Percentiles rank a stretch among this genome's conserved stretches.
Evolutionary conservation across 2,113 vertebrate genomes (phyloP).

Genomic region (Numida meleagris): DNA sequence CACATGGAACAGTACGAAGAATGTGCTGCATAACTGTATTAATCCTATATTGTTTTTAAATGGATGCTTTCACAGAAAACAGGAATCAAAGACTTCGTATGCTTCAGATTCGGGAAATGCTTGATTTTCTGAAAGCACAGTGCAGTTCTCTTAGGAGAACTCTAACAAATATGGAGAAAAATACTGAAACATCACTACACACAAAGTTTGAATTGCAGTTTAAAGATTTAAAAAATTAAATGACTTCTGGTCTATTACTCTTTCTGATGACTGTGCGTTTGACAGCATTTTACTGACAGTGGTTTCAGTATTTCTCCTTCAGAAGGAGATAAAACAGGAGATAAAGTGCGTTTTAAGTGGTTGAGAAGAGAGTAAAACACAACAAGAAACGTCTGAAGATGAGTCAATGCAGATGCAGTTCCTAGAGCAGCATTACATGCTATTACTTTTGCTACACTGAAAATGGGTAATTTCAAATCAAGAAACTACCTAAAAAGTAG

Average conservation of each 20-base stretch:
- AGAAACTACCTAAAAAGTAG: background rate
- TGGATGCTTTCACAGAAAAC: slow-evolving; percentile 1
- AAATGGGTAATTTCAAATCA: background rate
- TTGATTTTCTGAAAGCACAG: background rate
- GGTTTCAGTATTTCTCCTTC: background rate
- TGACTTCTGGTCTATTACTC: background rate
- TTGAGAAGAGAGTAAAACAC: background rate
- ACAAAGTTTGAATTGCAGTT: background rate
- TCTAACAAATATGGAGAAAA: background rate
- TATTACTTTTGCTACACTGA: background rate
- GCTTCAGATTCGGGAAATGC: background rate
- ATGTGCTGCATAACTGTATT: background rate
- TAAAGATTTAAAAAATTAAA: background rate
- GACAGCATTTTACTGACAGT: background rate
- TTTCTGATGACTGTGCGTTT: background rate
- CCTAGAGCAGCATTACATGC: background rate
- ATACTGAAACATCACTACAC: background rate
- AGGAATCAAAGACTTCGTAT: background rate
- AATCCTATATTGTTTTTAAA: slow-evolving; percentile 1
- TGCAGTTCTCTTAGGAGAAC: background rate
- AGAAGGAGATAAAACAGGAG: background rate
- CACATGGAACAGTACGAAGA: background rate
- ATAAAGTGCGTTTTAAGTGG: background rate
- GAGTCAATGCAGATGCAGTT: background rate
- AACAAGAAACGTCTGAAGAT: background rate